Percentiles rank a stretch among this genome's conserved stretches.
Conservation (phyloP, 2,113 vertebrate genomes). For the Puntigrus tetrazona region DNA sequence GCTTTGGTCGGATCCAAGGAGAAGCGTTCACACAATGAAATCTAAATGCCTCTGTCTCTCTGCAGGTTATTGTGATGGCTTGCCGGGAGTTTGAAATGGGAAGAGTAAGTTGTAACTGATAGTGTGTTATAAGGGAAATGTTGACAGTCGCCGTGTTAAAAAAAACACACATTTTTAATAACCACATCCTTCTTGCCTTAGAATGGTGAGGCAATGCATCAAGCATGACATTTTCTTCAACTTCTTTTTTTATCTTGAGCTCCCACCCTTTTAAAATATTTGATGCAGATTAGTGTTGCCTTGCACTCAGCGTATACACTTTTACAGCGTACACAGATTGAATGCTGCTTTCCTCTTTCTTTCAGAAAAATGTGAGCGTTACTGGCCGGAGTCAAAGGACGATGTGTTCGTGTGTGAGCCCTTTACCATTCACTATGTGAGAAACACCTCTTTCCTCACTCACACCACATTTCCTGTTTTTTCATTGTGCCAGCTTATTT, state of each 20-base stretch:
- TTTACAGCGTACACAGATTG: neutral
- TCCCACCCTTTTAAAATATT: neutral
- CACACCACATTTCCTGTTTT: slow-evolving; percentile 36
- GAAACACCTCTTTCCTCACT: slow-evolving; percentile 67
- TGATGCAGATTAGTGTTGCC: neutral
- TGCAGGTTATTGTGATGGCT: slow-evolving; percentile 89
- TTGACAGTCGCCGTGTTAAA: neutral
- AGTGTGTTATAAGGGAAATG: neutral
- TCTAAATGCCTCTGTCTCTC: neutral
- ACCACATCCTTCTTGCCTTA: slow-evolving; percentile 22
- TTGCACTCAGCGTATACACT: neutral
- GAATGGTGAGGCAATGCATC: slow-evolving; percentile 1
- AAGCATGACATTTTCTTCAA: slow-evolving; percentile 7
- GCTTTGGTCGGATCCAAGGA: neutral
- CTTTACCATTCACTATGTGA: slow-evolving; percentile 87
- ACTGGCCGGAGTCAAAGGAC: slow-evolving; percentile 81
- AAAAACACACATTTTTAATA: slow-evolving; percentile 5
- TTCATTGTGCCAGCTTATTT: neutral
- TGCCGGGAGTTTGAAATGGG: slow-evolving; percentile 98
- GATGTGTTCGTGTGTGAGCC: slow-evolving; percentile 74
- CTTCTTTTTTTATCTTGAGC: neutral
- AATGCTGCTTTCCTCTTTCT: slow-evolving; percentile 42
- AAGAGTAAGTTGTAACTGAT: slow-evolving; percentile 79
- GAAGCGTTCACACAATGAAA: neutral
- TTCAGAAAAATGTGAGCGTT: slow-evolving; percentile 96